These are phyloP conservation scores for Typhlichthys eigenmanni DNA, from an alignment of 2,797 vertebrate genomes.

Conservation along the genomic window DNA sequence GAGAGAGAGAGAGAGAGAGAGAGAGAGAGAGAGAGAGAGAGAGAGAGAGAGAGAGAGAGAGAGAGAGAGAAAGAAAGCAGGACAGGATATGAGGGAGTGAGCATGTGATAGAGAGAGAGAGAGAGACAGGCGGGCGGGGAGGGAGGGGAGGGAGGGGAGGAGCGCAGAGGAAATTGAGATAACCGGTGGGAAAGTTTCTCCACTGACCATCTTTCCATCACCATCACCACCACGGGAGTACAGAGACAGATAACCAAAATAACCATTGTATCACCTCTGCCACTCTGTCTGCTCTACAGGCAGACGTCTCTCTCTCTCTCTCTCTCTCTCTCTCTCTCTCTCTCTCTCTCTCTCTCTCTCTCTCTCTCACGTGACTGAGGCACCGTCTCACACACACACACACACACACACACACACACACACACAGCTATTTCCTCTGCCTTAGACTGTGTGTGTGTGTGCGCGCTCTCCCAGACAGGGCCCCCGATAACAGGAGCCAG, in stretches of 20 bases:
- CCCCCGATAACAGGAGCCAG: constrained; percentile 64
- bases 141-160: neutral
- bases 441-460: constrained; percentile 8
- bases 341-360: no score
- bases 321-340: no score
- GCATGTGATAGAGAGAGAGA: neutral
- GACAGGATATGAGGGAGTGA: neutral
- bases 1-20: fast-evolving
- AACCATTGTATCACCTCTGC: constrained; percentile 43
- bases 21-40: fast-evolving
- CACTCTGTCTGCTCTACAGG: constrained; percentile 30
- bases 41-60: neutral
- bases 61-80: constrained; percentile 50
- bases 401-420: constrained; percentile 21
- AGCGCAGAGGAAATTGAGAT: constrained; percentile 7
- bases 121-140: neutral
- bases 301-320: constrained; percentile 43
- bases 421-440: constrained; percentile 11
- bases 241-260: constrained; percentile 45
- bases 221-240: constrained; percentile 33
- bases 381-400: constrained; percentile 28
- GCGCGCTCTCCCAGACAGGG: constrained; percentile 33
- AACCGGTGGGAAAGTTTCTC: constrained; percentile 32
- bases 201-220: constrained; percentile 8
- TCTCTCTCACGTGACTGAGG: constrained; percentile 39